Evolutionary conservation across 2,888 invertebrate genomes (phyloP), one percentile per base, ranked within the genome.

Genomic region (Drosophila paramelanica): DNA sequence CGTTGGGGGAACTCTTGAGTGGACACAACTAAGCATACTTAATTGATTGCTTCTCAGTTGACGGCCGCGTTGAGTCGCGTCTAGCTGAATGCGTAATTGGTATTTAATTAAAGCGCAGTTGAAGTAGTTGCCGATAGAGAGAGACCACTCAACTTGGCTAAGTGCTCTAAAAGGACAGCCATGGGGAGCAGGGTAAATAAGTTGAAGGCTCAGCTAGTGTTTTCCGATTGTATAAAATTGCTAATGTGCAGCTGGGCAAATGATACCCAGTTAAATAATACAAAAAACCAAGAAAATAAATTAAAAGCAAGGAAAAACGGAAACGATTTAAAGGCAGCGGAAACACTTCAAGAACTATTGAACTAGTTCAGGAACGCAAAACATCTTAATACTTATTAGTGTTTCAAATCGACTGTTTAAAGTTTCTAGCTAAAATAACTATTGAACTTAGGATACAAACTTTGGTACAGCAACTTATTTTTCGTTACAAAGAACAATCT

Each of bases 21-120:
- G 58, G 66, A 55, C 73, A 55, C 58, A 61, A 62, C 78, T 72
- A 68, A 86, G 88, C 61, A 67, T 61, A 75, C 77, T 88, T 83
- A 83, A 83, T 88, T 83, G 83, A 83, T 88, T 82, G 86, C 86
- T 67, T 86, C 79, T 61, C 67, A 77, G 80, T 77, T 84, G 59
- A 38, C 52, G 47, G 51, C 14, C 20, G 23, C 67, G 76, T 6
- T 36, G 36, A 23, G 38, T 45, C 60, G 36, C 23, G 36, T 45
- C 57, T 55, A 58, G 59, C 57, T 66, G 68, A 59, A 76, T 66
- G 69, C 67, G 88, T 88, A 83, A 88, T 83, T 88, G 88, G 88
- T 83, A 86, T 83, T 86, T 83, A 83, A 83, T 83, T 83, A 83
- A 86, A 83, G 80, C 88, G 65, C 75, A 75, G 68, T 53, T 72